Evolutionary conservation across 2,113 vertebrate genomes (phyloP).

Genomic region (Xiphorhynchus elegans): DNA sequence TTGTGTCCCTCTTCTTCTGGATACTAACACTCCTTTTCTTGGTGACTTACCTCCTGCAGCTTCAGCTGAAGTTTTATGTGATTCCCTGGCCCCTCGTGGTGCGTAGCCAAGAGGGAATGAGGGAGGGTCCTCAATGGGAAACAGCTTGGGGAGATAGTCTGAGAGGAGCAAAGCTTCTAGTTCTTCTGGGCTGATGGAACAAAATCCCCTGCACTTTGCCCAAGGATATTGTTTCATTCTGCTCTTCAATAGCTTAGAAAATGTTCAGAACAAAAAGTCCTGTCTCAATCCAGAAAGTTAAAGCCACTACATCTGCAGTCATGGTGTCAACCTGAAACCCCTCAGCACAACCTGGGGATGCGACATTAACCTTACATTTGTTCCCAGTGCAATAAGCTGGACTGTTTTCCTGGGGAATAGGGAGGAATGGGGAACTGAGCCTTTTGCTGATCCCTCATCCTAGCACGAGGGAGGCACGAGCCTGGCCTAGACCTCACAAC

Average conservation of each 20-base stretch:
- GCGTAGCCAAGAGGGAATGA: not conserved
- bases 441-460: not conserved
- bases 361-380: not conserved
- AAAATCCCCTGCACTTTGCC: not conserved
- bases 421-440: not conserved
- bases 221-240: not conserved
- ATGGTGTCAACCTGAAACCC: not conserved
- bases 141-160: not conserved
- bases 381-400: not conserved
- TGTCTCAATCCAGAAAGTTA: not conserved
- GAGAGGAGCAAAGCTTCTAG: not conserved
- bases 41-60: slow-evolving; percentile 76
- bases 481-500: not conserved
- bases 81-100: slow-evolving; percentile 89
- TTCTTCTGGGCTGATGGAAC: not conserved
- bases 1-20: slow-evolving; percentile 91
- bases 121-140: not conserved
- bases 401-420: not conserved
- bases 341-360: not conserved
- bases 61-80: slow-evolving; percentile 65
- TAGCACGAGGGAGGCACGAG: accelerated
- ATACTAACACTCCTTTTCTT: slow-evolving; percentile 85
- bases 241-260: not conserved
- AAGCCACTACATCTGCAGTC: accelerated
- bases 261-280: not conserved